Base-by-base conservation (phyloP, 1,140 invertebrate genomes). In the Grapholita molesta region DNA sequence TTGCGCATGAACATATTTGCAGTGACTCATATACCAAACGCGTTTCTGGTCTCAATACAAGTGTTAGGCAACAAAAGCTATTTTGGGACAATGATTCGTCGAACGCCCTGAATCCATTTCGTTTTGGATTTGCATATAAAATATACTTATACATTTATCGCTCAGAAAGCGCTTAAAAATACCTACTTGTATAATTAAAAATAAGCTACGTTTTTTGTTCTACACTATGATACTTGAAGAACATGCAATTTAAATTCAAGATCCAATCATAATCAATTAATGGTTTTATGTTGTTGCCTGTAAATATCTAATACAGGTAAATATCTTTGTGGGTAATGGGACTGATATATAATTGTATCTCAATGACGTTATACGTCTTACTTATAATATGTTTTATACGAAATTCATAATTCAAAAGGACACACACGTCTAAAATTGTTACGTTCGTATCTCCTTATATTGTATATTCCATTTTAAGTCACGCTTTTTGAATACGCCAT, bases 341-440 rank as follows among this genome's bases (percentile, higher is more conserved):
- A n/a, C n/a, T n/a, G n/a, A 32, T 70, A 68, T 65, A 70, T 65
- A 42, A 18, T 69, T 55, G 18, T 66, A 55, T 55, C 18, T 15
- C 23, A 25, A 57, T 11, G 28, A 12, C 53, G 24, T 28, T 53
- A 23, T 35, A 35, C n/a, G n/a, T n/a, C n/a, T n/a, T 38, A 38
- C 3, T 57, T 57, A 25, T n/a, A 5, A 52, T 2, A 15, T 52
- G n/a, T 30, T 61, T 61, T 18, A 25, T 61, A 25, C 28, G n/a
- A 61, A 32, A 61, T 15, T 61, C 25, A 61, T 30, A 32, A 61
- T 15, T 61, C 25, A 61, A 61, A 32, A 30, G 12, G 25, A 61
- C 24, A 6, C 9, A 32, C 15, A 2, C 15, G 21, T 11, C 0
- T 21, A 7, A 21, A 48, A 21, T 48, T 15, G 42, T 48, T 48